Evolutionary conservation across 2,113 vertebrate species (phyloP).

Genomic region (Callipepla squamata): DNA sequence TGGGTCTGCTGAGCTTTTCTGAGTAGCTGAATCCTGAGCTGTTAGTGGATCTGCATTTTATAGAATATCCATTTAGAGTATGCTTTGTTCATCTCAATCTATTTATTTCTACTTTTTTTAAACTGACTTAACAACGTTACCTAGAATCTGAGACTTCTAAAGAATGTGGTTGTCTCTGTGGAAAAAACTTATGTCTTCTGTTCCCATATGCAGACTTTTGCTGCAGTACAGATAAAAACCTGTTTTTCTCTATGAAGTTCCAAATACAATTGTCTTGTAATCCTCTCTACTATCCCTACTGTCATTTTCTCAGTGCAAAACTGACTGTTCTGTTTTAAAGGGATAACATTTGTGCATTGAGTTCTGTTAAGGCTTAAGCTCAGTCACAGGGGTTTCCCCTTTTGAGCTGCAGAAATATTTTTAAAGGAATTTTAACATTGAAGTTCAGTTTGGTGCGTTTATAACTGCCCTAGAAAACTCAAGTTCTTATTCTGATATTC

Average conservation of each 20-base stretch:
- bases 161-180: not conserved
- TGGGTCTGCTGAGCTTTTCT: constrained; percentile 43
- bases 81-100: constrained; percentile 19
- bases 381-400: not conserved
- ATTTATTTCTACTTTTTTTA: constrained; percentile 16
- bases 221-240: constrained; percentile 39
- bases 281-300: not conserved
- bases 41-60: constrained; percentile 36
- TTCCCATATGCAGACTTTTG: constrained; percentile 21
- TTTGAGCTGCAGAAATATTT: not conserved
- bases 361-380: constrained; percentile 10
- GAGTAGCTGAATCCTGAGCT: constrained; percentile 15
- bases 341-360: not conserved
- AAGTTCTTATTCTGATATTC: constrained; percentile 31
- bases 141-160: not conserved
- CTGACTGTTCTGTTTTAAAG: not conserved
- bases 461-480: not conserved
- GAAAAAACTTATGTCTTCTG: not conserved
- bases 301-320: not conserved
- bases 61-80: not conserved
- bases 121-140: constrained; percentile 24
- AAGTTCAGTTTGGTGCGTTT: not conserved
- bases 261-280: constrained; percentile 12
- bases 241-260: not conserved
- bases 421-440: not conserved